Evolutionary conservation across 2,888 invertebrate species (phyloP).

Genomic region (Pseudococcus jackbeardsleyi): DNA sequence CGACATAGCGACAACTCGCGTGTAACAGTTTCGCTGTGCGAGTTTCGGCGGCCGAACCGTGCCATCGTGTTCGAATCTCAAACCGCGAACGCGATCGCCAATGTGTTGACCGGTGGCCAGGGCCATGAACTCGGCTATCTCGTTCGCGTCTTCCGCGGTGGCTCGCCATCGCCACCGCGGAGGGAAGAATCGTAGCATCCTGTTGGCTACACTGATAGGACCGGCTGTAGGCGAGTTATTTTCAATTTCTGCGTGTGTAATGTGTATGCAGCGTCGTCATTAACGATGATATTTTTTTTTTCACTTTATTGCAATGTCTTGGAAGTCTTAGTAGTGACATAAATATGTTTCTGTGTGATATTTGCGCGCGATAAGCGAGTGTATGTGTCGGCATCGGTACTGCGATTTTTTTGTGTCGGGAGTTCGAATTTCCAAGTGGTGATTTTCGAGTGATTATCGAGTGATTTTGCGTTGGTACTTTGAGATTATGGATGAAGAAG

Average conservation of each 20-base stretch:
- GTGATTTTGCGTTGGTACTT: too few species aligned
- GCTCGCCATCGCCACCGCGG: background rate
- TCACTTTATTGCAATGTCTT: slow-evolving; percentile 30
- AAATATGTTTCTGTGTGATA: slow-evolving; percentile 16
- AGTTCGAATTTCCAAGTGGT: too few species aligned
- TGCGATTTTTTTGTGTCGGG: background rate
- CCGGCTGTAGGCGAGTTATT: slow-evolving; percentile 58
- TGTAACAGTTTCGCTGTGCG: slow-evolving; percentile 1
- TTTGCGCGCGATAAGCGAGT: slow-evolving; percentile 37
- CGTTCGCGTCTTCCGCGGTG: background rate
- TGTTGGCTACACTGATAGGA: slow-evolving; percentile 57
- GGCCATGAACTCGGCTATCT: slow-evolving; percentile 12
- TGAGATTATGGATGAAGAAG: too few species aligned
- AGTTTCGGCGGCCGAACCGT: slow-evolving; percentile 13
- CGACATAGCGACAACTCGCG: background rate
- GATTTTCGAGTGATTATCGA: too few species aligned
- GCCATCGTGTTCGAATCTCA: background rate
- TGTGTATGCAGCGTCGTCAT: slow-evolving; percentile 25
- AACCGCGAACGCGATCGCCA: background rate
- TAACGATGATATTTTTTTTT: slow-evolving; percentile 48
- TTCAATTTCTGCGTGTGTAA: slow-evolving; percentile 51
- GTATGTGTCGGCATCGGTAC: background rate
- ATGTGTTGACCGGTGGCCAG: slow-evolving; percentile 21
- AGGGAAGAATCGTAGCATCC: background rate
- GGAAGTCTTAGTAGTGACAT: slow-evolving; percentile 43